These are phyloP conservation scores for Ophthalmotilapia sp. DNA, from an alignment of 2,113 vertebrate genomes.

Conservation along the genomic window DNA sequence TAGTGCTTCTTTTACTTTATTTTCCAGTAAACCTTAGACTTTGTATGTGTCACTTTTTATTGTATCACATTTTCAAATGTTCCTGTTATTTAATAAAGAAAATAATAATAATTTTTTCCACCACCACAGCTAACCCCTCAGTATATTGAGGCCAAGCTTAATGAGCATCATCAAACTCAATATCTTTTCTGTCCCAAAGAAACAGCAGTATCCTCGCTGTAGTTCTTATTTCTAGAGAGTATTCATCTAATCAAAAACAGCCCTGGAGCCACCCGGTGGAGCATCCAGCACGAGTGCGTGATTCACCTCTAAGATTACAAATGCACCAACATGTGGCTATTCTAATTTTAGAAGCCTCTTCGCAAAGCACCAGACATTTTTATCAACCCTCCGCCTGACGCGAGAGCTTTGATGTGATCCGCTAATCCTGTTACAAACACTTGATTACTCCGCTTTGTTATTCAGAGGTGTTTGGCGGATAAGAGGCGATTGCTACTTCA, in stretches of 20 bases:
- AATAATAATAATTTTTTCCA: neutral
- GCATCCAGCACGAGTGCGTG: neutral
- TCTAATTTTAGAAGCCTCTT: neutral
- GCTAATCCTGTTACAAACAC: slow-evolving; percentile 13
- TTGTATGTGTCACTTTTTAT: neutral
- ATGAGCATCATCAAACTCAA: neutral
- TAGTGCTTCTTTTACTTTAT: neutral
- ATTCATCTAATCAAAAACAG: neutral
- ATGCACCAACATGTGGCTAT: neutral
- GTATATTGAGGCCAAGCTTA: neutral
- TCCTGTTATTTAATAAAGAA: neutral
- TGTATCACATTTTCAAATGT: neutral
- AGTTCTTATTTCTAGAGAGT: neutral
- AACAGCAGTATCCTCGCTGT: neutral
- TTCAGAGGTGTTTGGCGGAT: neutral
- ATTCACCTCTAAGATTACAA: slow-evolving; percentile 12
- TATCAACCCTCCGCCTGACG: neutral
- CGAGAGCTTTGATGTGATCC: neutral
- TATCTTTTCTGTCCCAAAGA: neutral
- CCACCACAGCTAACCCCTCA: neutral
- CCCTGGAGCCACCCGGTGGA: neutral
- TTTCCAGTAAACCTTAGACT: neutral
- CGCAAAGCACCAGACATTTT: neutral
- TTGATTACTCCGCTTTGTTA: neutral
- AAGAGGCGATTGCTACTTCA: neutral